Conservation (phyloP, 2,888 invertebrate species). For the Exocentrus adspersus region DNA sequence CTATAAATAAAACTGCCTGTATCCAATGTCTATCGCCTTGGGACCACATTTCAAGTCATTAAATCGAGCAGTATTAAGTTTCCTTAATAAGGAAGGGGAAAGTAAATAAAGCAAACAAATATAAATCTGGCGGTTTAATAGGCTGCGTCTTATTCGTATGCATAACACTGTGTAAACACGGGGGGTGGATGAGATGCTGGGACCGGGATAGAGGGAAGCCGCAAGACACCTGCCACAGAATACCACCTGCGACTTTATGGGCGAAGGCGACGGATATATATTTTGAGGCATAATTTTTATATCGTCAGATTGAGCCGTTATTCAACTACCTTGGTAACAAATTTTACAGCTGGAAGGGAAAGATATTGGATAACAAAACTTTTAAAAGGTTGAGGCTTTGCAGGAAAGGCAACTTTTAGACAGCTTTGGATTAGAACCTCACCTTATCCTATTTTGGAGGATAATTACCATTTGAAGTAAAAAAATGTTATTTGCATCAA, state of each 20-base stretch:
- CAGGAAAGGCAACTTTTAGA: no score
- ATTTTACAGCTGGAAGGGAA: neutral
- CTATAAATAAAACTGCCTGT: neutral
- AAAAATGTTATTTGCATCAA: no score
- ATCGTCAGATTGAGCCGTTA: neutral
- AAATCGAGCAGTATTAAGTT: conserved; percentile 16
- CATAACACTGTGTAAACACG: conserved; percentile 38
- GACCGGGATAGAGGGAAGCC: conserved; percentile 23
- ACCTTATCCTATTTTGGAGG: no score
- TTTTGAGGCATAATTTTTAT: neutral
- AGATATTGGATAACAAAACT: no score
- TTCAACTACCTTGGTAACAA: neutral
- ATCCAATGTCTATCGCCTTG: neutral
- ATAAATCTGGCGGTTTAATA: conserved; percentile 41
- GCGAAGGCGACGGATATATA: conserved; percentile 16
- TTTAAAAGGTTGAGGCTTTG: no score
- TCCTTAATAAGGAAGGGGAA: conserved; percentile 15
- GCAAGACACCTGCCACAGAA: conserved; percentile 26
- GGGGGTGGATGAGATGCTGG: conserved; percentile 22
- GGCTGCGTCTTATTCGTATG: conserved; percentile 35
- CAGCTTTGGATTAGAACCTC: no score
- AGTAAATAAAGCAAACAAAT: conserved; percentile 39
- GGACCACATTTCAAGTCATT: conserved; percentile 2
- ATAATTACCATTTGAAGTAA: no score
- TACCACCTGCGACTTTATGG: conserved; percentile 21